These are phyloP conservation scores for Mizuhopecten yessoensis DNA, from an alignment of 1,140 invertebrate species.

Conservation along the genomic window DNA sequence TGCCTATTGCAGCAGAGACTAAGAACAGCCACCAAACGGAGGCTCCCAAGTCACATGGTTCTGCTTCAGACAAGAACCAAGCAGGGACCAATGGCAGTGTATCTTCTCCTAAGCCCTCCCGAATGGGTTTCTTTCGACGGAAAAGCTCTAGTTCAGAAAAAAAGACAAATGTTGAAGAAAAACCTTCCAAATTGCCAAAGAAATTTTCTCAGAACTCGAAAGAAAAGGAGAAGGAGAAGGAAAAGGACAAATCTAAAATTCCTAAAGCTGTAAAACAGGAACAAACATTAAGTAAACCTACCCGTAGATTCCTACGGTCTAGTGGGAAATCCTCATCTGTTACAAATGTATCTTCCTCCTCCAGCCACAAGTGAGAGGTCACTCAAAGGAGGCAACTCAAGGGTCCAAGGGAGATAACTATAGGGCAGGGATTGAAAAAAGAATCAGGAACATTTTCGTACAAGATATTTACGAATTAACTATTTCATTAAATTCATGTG, in stretches of 20 bases:
- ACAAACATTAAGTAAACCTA: not conserved
- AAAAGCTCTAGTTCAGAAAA: not conserved
- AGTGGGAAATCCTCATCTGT: slow-evolving; percentile 14
- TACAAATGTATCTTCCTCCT: not conserved
- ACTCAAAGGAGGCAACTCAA: not conserved
- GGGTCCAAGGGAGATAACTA: slow-evolving; percentile 36
- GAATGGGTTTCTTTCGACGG: not conserved
- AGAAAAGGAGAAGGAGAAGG: not conserved
- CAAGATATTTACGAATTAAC: not conserved
- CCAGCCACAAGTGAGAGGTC: not conserved
- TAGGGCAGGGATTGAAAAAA: slow-evolving; percentile 12
- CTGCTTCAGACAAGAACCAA: not conserved
- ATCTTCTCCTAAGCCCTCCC: not conserved
- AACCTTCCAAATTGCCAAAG: not conserved
- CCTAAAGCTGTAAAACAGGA: not conserved
- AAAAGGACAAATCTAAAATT: slow-evolving; percentile 21
- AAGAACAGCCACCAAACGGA: not conserved
- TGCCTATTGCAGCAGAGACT: not conserved
- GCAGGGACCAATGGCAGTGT: not conserved
- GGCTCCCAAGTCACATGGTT: not conserved
- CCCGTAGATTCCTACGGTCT: not conserved
- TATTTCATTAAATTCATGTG: slow-evolving; percentile 3
- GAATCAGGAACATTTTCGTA: slow-evolving; percentile 3
- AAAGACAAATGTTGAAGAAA: not conserved
- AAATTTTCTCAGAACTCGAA: slow-evolving; percentile 22